A percentile compares a stretch with the other conserved stretches of the same genome.
Conservation (phyloP, 1,140 invertebrate species). For the Tyrophagus putrescentiae region DNA sequence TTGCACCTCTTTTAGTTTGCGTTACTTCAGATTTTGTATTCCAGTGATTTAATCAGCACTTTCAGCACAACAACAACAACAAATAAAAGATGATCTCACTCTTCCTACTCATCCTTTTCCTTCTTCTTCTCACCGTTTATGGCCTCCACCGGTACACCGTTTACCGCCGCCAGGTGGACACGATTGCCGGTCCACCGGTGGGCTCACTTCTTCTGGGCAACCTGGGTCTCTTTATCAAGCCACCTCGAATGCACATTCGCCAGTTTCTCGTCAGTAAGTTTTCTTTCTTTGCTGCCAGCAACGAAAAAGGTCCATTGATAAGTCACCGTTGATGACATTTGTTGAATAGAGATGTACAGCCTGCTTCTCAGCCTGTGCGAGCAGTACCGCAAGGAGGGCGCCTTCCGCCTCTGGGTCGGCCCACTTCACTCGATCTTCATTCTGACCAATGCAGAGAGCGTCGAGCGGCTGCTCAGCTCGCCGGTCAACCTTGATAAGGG, state of each 20-base stretch:
- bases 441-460: constrained; percentile 3
- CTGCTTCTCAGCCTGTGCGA: neutral
- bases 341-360: neutral
- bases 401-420: constrained; percentile 3
- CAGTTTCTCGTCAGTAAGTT: neutral
- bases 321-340: neutral
- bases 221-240: neutral
- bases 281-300: neutral
- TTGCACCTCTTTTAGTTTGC: no score
- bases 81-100: no score
- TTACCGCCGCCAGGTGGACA: neutral
- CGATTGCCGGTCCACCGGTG: neutral
- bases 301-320: neutral
- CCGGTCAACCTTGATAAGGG: constrained; percentile 29
- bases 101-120: no score
- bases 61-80: no score
- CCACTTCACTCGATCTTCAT: neutral
- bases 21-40: no score
- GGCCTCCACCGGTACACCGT: no score
- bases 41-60: no score
- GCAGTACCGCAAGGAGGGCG: neutral
- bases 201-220: neutral
- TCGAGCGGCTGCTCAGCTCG: neutral
- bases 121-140: no score
- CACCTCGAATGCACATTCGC: neutral